A percentile compares a stretch with the other conserved stretches of the same genome.
phyloP scores from a whole-genome alignment of 2,113 vertebrate species.

The Entelurus aequoreus region DNA sequence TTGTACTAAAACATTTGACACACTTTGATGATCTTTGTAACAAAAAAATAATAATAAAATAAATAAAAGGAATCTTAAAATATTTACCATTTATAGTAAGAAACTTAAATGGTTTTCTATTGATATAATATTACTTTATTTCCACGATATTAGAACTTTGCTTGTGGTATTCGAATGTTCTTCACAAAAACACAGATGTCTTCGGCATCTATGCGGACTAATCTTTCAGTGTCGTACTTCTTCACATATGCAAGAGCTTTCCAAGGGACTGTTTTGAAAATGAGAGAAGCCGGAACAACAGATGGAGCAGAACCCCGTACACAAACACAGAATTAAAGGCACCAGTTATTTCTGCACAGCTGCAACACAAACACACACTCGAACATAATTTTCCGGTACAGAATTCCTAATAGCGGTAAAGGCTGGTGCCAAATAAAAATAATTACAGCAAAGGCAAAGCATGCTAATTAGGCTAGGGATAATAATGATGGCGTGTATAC shows the following conservation, averaged over 20 bases:
- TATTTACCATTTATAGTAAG: no score
- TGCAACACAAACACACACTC: constrained; percentile 16
- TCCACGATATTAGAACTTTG: neutral
- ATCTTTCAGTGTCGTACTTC: neutral
- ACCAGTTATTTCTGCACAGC: constrained; percentile 13
- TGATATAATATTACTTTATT: neutral
- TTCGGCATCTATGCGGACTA: neutral
- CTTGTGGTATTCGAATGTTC: neutral
- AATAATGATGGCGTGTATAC: constrained; percentile 58
- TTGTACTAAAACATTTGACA: no score
- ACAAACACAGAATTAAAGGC: neutral
- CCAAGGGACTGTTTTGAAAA: constrained; percentile 22
- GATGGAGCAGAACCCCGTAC: constrained; percentile 22
- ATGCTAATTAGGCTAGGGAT: constrained; percentile 59
- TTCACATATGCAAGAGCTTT: constrained; percentile 29
- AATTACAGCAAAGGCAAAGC: constrained; percentile 53
- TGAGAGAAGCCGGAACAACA: constrained; percentile 18
- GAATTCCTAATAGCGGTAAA: constrained; percentile 47
- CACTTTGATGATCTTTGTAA: no score
- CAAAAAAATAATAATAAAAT: no score
- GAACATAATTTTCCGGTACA: constrained; percentile 41
- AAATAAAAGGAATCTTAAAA: no score
- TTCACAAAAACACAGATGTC: neutral
- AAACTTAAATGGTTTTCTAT: no score
- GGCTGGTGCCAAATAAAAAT: constrained; percentile 49